phyloP scores from a whole-genome alignment of 2,888 invertebrate species.

The Meiosimyza platycephala region DNA sequence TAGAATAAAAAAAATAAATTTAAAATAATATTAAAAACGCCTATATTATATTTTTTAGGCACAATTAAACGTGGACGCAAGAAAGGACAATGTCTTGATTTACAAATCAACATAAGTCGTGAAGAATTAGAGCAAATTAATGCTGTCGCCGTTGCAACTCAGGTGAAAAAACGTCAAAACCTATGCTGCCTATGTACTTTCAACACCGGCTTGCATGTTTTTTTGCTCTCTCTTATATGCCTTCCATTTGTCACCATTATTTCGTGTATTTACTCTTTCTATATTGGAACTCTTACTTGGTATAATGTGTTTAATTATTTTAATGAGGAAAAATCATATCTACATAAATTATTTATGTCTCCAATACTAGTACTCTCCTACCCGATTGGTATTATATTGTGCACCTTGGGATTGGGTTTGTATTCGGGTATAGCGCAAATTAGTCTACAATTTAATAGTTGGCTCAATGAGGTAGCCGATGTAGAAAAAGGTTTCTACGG shows the following conservation, averaged over 20 bases:
- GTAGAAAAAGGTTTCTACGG: constrained; percentile 84
- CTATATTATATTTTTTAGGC: constrained; percentile 62
- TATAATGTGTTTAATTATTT: constrained; percentile 79
- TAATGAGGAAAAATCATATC: constrained; percentile 74
- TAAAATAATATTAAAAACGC: background rate
- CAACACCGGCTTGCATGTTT: constrained; percentile 75
- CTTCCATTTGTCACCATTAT: constrained; percentile 75
- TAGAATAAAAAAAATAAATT: background rate
- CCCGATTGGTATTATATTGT: constrained; percentile 76
- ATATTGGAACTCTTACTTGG: constrained; percentile 81
- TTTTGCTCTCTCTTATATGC: constrained; percentile 74
- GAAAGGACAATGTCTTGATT: constrained; percentile 78
- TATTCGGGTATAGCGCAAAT: constrained; percentile 77
- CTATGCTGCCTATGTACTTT: constrained; percentile 70
- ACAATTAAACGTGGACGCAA: constrained; percentile 80
- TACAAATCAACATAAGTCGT: constrained; percentile 78
- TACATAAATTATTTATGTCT: constrained; percentile 74
- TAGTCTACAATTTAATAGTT: constrained; percentile 75
- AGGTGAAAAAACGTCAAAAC: constrained; percentile 71
- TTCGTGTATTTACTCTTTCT: constrained; percentile 77
- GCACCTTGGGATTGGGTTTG: constrained; percentile 75
- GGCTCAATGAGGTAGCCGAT: constrained; percentile 79
- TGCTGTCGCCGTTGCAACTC: constrained; percentile 71
- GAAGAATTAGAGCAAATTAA: constrained; percentile 78
- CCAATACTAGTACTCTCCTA: constrained; percentile 77